Evolutionary conservation across 2,888 invertebrate species (phyloP), one percentile per base, ranked within the genome.

Genomic region (Netelia melanura): DNA sequence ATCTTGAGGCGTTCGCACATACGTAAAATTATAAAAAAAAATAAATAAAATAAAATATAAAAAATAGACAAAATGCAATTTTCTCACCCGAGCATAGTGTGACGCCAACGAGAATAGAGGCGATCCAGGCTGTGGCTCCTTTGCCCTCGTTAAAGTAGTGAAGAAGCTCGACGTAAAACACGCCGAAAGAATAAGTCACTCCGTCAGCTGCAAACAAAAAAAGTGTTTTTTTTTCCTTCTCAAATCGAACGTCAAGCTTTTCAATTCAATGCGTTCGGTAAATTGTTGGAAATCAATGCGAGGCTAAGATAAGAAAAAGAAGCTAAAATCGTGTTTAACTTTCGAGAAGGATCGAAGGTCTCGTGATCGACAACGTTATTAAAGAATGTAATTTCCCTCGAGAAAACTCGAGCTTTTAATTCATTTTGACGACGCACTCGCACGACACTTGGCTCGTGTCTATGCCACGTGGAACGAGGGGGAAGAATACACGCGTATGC

Each of bases 171-270:
- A 96, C 95, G 94, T 98, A 97, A 94, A 99, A 98, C 85, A 99
- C 96, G 77, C 99, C 99, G 94, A 99, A 99, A 17, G 99, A 98
- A 94, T 99, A 99, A 74, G 99, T 99, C 94, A 99, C 97, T 83
- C 99, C 99, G 94, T 99, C 99, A 89, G 98, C 99, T 97, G 96
- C 89, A 96, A 96, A 79, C 44, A 62, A 44, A 21, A 48, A 62
- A 61, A 17, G 44, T 38, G 6, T 5, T 38, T 38, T 38, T 38
- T 38, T 38, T 6, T 5, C 38, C 1, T 62, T 61, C 43, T 21
- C 38, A 11, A 10, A 30, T 11, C n/a, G 10, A 25, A 25, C 6
- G 38, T 38, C 17, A 62, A 25, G 3, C 11, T 62, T 62, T 62
- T 62, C n/a, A 3, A 25, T 62, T 25, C 62, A 9, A 23, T 3